Conservation (phyloP, 2,113 vertebrate genomes). For the Sylvia atricapilla region DNA sequence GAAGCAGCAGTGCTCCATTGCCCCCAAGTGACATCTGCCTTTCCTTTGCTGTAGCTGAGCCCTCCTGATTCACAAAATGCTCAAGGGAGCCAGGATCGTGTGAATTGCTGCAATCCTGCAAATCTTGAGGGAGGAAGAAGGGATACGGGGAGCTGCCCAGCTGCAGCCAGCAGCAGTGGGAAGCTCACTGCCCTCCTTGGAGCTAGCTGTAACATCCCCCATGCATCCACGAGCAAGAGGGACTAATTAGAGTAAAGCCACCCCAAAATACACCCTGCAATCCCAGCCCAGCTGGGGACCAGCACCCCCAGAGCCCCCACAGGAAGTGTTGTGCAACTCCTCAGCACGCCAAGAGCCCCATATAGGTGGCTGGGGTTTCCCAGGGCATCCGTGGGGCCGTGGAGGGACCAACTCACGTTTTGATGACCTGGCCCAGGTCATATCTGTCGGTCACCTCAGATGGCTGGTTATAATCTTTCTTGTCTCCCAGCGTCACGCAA, state of each 20-base stretch:
- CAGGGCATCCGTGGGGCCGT: accelerated
- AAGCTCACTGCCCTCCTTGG: background rate
- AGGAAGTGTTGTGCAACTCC: background rate
- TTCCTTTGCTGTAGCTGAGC: background rate
- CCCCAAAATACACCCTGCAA: background rate
- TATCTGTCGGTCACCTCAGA: conserved; percentile 97
- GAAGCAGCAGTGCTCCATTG: background rate
- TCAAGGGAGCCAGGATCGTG: accelerated
- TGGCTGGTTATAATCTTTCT: conserved; percentile 98
- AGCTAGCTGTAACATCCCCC: background rate
- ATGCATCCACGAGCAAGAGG: background rate
- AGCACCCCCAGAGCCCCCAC: accelerated
- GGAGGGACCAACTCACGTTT: conserved; percentile 86
- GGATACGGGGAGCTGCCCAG: background rate
- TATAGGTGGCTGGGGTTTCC: background rate
- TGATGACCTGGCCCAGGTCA: conserved; percentile 97
- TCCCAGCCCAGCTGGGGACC: background rate
- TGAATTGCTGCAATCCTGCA: background rate
- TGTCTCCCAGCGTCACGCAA: conserved; percentile 95
- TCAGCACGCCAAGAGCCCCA: background rate
- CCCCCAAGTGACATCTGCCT: background rate
- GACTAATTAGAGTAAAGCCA: background rate
- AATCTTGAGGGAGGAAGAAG: background rate
- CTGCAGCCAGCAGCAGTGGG: background rate
- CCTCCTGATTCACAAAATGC: background rate